A percentile compares a stretch with the other conserved stretches of the same genome.
Evolutionary conservation across 2,113 vertebrate genomes (phyloP).

Genomic region (Oncorhynchus clarkii): DNA sequence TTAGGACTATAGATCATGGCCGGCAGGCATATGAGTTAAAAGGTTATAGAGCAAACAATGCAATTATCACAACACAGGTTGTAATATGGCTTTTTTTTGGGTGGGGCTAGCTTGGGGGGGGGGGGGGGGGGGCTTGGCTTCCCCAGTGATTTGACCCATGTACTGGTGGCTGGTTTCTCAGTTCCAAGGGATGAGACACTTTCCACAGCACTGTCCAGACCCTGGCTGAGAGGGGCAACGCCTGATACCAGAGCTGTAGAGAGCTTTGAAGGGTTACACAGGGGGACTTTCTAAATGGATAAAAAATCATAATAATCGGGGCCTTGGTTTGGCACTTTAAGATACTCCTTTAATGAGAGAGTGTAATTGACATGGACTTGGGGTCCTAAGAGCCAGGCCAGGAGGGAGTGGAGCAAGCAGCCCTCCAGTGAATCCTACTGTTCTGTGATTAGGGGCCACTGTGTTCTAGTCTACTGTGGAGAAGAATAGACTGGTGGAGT

Average conservation of each 20-base stretch:
- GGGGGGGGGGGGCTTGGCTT: too few species aligned
- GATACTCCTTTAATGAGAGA: constrained; percentile 68
- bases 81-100: too few species aligned
- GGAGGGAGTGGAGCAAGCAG: constrained; percentile 31
- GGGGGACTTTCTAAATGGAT: constrained; percentile 63
- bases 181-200: constrained; percentile 56
- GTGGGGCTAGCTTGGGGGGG: too few species aligned
- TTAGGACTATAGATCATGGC: too few species aligned
- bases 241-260: constrained; percentile 47
- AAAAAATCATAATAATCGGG: constrained; percentile 63
- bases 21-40: too few species aligned
- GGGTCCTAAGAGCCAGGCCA: constrained; percentile 31
- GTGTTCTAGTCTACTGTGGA: not conserved
- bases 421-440: constrained; percentile 4
- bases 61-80: too few species aligned
- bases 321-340: constrained; percentile 64
- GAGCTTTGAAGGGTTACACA: constrained; percentile 33
- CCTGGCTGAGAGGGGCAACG: constrained; percentile 60
- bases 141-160: too few species aligned
- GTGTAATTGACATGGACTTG: constrained; percentile 53
- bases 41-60: too few species aligned
- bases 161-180: constrained; percentile 40
- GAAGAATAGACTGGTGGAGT: constrained; percentile 43
- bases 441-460: constrained; percentile 34
- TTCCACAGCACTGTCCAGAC: constrained; percentile 76